Percentiles rank a stretch among this genome's conserved stretches.
phyloP scores from a whole-genome alignment of 2,113 vertebrate species.

The Rutilus rutilus region DNA sequence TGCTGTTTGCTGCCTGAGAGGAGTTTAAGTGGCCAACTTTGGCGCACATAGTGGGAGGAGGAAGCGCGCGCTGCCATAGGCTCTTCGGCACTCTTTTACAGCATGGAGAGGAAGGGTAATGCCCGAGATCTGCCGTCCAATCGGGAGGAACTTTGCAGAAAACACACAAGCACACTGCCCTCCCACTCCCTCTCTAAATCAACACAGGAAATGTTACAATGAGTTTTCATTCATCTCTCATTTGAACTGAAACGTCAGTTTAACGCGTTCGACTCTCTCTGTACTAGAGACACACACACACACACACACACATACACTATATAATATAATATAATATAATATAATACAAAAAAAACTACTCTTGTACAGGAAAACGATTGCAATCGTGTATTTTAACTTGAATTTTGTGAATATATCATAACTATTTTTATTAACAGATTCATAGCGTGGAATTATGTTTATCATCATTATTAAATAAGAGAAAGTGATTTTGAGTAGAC shows the following conservation, averaged over 20 bases:
- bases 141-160: constrained; percentile 63
- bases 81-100: constrained; percentile 84
- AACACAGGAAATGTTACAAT: constrained; percentile 54
- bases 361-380: not conserved
- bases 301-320: not conserved
- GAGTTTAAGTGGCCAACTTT: constrained; percentile 84
- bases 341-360: not conserved
- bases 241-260: constrained; percentile 45
- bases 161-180: constrained; percentile 53
- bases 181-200: constrained; percentile 33
- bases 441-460: not conserved
- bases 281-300: not conserved
- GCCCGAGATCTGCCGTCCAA: constrained; percentile 77
- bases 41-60: constrained; percentile 77
- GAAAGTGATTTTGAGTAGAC: not conserved
- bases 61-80: constrained; percentile 82
- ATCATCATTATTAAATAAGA: not conserved
- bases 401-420: not conserved
- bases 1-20: constrained; percentile 79
- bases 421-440: not conserved
- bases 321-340: not conserved
- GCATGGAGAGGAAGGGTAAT: constrained; percentile 79
- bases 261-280: constrained; percentile 3
- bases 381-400: not conserved
- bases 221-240: constrained; percentile 51